Evolutionary conservation across 2,113 vertebrate genomes (phyloP).

Genomic region (Datnioides undecimradiatus): DNA sequence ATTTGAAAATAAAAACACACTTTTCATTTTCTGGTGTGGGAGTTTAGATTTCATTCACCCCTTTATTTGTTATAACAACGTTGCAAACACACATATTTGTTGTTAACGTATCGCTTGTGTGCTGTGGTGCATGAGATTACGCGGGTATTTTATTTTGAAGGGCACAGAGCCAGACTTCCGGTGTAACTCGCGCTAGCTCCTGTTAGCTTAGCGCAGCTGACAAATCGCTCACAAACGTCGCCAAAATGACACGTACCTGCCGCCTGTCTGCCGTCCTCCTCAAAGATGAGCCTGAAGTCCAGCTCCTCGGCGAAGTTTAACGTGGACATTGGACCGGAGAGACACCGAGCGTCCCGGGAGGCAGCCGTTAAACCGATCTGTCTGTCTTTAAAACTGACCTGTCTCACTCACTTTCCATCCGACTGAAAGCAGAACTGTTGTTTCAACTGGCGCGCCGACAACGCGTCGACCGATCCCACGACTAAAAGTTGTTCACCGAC

Average conservation of each 20-base stretch:
- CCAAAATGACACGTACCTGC: constrained; percentile 81
- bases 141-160: too few species aligned
- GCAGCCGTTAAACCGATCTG: constrained; percentile 46
- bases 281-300: constrained; percentile 94
- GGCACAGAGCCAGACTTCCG: too few species aligned
- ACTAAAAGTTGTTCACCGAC: background rate
- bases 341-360: constrained; percentile 21
- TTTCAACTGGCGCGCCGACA: background rate
- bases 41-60: too few species aligned
- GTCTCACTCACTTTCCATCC: constrained; percentile 64
- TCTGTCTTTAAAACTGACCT: constrained; percentile 44
- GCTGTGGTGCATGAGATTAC: too few species aligned
- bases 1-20: too few species aligned
- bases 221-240: constrained; percentile 21
- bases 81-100: too few species aligned
- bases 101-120: too few species aligned
- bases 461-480: constrained; percentile 1
- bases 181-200: too few species aligned
- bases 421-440: constrained; percentile 55
- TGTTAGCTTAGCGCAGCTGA: background rate
- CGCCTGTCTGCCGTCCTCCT: constrained; percentile 86
- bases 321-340: constrained; percentile 87
- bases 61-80: too few species aligned
- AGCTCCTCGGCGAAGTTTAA: constrained; percentile 90
- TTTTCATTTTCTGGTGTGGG: too few species aligned